Conservation (phyloP, 2,888 invertebrate genomes). For the Platycheirus albimanus region DNA sequence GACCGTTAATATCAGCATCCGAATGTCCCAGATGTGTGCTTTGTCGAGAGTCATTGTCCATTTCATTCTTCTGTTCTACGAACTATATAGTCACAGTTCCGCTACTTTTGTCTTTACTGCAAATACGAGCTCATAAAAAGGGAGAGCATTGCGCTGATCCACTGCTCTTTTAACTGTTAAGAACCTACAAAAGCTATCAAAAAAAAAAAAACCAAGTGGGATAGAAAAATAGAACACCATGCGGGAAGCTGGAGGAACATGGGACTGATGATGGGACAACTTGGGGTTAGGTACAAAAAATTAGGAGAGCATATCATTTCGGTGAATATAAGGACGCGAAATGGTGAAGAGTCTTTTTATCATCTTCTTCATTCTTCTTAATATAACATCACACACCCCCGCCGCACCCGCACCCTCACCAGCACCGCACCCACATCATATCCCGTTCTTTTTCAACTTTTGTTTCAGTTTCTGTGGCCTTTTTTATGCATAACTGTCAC, state of each 20-base stretch:
- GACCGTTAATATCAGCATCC: slow-evolving; percentile 73
- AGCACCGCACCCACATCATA: background rate
- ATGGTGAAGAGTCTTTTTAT: slow-evolving; percentile 66
- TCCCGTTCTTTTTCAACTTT: slow-evolving; percentile 11
- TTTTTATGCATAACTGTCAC: slow-evolving; percentile 74
- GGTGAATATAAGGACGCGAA: slow-evolving; percentile 58
- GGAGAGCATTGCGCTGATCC: slow-evolving; percentile 33
- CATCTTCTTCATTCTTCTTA: slow-evolving; percentile 25
- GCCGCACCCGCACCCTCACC: too few species aligned
- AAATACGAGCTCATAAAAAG: slow-evolving; percentile 48
- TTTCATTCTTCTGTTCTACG: slow-evolving; percentile 20
- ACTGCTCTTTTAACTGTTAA: slow-evolving; percentile 33
- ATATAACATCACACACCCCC: too few species aligned
- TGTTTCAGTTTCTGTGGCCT: slow-evolving; percentile 34
- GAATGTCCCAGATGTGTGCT: slow-evolving; percentile 69
- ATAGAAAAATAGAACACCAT: slow-evolving; percentile 7
- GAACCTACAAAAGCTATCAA: slow-evolving; percentile 12
- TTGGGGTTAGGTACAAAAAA: slow-evolving; percentile 34
- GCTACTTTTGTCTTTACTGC: slow-evolving; percentile 38
- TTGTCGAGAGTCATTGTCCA: slow-evolving; percentile 70
- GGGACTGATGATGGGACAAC: background rate
- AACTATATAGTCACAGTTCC: slow-evolving; percentile 32
- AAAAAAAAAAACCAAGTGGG: slow-evolving; percentile 6
- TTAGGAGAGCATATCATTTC: slow-evolving; percentile 70
- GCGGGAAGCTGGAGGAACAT: background rate